Percentiles rank a stretch among this genome's conserved stretches.
Conservation (phyloP, 2,888 invertebrate genomes). For the Mythimna loreyi region DNA sequence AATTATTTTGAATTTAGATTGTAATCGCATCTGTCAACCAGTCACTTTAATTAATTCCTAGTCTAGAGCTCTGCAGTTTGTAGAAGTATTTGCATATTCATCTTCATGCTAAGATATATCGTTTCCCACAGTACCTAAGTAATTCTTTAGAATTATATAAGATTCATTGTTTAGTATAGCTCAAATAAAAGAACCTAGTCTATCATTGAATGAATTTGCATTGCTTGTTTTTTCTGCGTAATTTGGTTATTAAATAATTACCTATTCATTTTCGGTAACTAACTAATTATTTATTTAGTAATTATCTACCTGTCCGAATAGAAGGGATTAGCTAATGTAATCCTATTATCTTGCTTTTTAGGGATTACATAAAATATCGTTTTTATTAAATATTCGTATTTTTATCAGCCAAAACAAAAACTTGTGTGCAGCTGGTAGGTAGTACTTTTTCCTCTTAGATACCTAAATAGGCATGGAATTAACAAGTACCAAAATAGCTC, state of each 20-base stretch:
- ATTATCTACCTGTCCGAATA: neutral
- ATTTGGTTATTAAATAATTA: neutral
- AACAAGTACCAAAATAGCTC: neutral
- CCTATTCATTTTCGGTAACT: too few species aligned
- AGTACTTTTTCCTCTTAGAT: neutral
- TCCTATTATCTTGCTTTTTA: neutral
- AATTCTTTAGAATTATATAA: constrained; percentile 13
- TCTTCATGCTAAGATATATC: constrained; percentile 30
- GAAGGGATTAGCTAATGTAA: constrained; percentile 11
- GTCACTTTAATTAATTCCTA: constrained; percentile 24
- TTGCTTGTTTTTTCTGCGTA: neutral
- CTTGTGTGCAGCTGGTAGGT: neutral
- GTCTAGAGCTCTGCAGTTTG: neutral
- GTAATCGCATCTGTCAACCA: neutral
- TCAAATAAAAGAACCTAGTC: neutral
- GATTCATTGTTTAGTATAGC: neutral
- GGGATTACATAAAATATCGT: neutral
- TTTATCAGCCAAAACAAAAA: neutral
- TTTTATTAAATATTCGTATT: neutral
- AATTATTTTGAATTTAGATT: neutral
- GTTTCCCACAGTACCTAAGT: constrained; percentile 28
- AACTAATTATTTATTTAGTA: constrained; percentile 10
- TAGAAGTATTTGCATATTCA: constrained; percentile 17
- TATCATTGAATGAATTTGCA: neutral
- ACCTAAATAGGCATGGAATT: neutral